Conservation (phyloP, 2,888 invertebrate species). For the Hanleya hanleyi region DNA sequence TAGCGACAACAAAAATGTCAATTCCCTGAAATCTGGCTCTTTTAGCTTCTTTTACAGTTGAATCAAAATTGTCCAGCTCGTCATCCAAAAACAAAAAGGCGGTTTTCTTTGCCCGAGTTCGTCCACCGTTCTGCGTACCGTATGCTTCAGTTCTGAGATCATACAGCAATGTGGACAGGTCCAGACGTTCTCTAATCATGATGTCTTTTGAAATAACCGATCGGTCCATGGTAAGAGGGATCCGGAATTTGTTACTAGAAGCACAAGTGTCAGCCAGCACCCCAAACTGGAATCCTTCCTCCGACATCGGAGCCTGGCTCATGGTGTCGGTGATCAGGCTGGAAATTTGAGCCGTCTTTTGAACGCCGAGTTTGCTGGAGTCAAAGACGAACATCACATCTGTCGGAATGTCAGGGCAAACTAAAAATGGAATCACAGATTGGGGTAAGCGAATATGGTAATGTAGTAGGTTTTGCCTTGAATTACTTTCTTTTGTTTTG, state of each 20-base stretch:
- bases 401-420: constrained; percentile 28
- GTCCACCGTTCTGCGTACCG: constrained; percentile 20
- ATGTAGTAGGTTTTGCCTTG: too few species aligned
- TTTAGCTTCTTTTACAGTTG: constrained; percentile 11
- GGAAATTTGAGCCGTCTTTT: neutral
- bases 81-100: constrained; percentile 40
- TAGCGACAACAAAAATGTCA: constrained; percentile 17
- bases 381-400: constrained; percentile 51
- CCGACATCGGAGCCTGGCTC: neutral
- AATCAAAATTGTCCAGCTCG: neutral
- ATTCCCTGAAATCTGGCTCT: constrained; percentile 4
- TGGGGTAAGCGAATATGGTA: too few species aligned
- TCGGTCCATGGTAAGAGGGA: neutral
- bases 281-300: neutral
- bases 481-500: too few species aligned
- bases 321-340: neutral
- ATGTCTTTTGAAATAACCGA: neutral
- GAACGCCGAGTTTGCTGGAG: constrained; percentile 37
- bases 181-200: neutral
- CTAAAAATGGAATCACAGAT: too few species aligned
- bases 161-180: neutral
- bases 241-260: neutral
- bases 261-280: neutral
- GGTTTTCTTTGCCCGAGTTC: constrained; percentile 44
- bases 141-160: neutral